Evolutionary conservation across 1,140 invertebrate genomes (phyloP), one percentile per base, ranked within the genome.

Genomic region (Solenopsis invicta): DNA sequence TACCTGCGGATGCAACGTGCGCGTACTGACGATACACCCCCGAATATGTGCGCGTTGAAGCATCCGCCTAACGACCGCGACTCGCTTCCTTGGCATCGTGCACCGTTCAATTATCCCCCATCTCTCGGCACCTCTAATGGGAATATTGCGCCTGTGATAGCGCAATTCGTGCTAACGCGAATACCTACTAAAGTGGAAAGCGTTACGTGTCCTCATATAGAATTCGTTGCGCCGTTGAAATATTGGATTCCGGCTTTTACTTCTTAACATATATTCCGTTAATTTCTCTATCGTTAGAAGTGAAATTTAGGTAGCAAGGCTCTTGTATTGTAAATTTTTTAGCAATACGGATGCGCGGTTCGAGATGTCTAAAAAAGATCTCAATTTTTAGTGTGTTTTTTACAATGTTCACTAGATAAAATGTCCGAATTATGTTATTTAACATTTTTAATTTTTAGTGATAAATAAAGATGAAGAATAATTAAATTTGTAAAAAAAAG

Each of bases 91-190:
- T 84, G 50, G 74, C 80, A 85, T 86, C 61, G 87, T 74, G 64
- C 80, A 80, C 80, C 69, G 74, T 90, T 89, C 88, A 90, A 90
- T 90, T 90, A 90, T 90, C 85, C 74, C 29, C 48, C 41, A 84
- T 56, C 81, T 61, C 64, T 72, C 67, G n/a, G 21, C 54, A 59
- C 37, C 71, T 69, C 48, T 64, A 80, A 75, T 61, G 66, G 78
- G 72, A 90, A 89, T 90, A 89, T 89, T 76, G 54, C 54, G 52
- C 76, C 24, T 29, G 34, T 54, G 64, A 52, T 64, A 86, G 45
- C 50, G 87, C 71, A 86, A 86, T 89, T 89, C 82, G 37, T 75
- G 62, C 75, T 88, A 88, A 88, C 62, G 69, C 54, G 82, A 88
- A 88, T 86, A 81, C 82, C 72, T 88, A 81, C 82, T 64, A 59